Percentiles rank a stretch among this genome's conserved stretches.
Conservation (phyloP, 2,113 vertebrate genomes). For the Cygnus buccinator region DNA sequence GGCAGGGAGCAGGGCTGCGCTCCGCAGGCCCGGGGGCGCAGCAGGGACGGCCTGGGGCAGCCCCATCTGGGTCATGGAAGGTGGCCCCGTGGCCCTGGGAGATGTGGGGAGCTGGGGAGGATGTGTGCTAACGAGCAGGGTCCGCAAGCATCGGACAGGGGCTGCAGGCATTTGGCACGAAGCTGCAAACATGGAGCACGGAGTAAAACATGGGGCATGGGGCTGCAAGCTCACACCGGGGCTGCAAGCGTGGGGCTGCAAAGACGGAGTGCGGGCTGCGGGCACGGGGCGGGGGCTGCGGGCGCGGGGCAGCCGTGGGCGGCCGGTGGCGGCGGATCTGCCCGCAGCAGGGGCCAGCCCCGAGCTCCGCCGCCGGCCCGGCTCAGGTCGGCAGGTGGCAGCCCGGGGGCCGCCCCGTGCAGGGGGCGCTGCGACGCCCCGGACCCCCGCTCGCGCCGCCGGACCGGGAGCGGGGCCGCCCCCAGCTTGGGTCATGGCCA, state of each 20-base stretch:
- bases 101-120: neutral
- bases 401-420: neutral
- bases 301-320: neutral
- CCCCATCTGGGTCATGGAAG: neutral
- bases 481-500: too few species aligned
- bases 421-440: neutral
- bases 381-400: neutral
- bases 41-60: neutral
- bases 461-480: neutral
- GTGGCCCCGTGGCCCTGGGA: neutral
- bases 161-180: neutral
- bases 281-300: neutral
- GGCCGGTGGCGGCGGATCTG: neutral
- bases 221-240: neutral
- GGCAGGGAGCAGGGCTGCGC: neutral
- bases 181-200: neutral
- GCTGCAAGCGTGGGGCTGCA: neutral
- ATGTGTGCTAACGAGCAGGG: too few species aligned
- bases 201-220: neutral
- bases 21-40: neutral
- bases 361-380: neutral
- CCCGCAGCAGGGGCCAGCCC: neutral
- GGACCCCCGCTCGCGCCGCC: neutral
- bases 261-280: neutral
- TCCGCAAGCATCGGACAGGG: neutral